Conservation (phyloP, 2,797 vertebrate genomes). For the Cynodonichthys magdalenae region DNA sequence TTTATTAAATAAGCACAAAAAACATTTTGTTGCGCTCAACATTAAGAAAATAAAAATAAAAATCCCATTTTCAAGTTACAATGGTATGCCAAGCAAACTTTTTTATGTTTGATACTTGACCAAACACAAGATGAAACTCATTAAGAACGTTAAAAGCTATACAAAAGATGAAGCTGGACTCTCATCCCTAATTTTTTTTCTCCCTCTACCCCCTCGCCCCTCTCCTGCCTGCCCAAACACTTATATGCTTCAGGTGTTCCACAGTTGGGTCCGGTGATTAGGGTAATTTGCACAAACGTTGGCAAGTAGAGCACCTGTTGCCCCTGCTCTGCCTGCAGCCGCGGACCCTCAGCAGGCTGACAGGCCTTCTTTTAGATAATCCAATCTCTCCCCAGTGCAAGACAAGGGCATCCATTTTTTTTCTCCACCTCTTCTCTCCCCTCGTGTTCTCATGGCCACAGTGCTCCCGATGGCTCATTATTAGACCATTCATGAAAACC, state of each 20-base stretch:
- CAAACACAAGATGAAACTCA: neutral
- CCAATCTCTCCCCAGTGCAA: slow-evolving; percentile 68
- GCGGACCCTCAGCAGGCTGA: slow-evolving; percentile 66
- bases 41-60: too few relatives aligned
- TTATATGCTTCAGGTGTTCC: slow-evolving; percentile 75
- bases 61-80: neutral
- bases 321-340: slow-evolving; percentile 73
- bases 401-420: slow-evolving; percentile 70
- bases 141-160: slow-evolving; percentile 5
- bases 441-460: slow-evolving; percentile 62
- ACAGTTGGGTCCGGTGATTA: slow-evolving; percentile 70
- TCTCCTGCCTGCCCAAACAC: slow-evolving; percentile 14
- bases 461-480: slow-evolving; percentile 71
- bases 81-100: neutral
- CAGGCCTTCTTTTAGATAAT: slow-evolving; percentile 75
- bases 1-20: too few relatives aligned
- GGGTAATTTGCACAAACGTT: slow-evolving; percentile 78
- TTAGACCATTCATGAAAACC: slow-evolving; percentile 75
- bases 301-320: slow-evolving; percentile 79
- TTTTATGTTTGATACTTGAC: neutral
- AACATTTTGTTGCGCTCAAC: too few relatives aligned
- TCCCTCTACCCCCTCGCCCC: neutral
- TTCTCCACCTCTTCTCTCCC: slow-evolving; percentile 38
- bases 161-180: slow-evolving; percentile 9
- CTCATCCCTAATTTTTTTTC: slow-evolving; percentile 19